phyloP scores from a whole-genome alignment of 2,113 vertebrate genomes.

The Lepus timidus region DNA sequence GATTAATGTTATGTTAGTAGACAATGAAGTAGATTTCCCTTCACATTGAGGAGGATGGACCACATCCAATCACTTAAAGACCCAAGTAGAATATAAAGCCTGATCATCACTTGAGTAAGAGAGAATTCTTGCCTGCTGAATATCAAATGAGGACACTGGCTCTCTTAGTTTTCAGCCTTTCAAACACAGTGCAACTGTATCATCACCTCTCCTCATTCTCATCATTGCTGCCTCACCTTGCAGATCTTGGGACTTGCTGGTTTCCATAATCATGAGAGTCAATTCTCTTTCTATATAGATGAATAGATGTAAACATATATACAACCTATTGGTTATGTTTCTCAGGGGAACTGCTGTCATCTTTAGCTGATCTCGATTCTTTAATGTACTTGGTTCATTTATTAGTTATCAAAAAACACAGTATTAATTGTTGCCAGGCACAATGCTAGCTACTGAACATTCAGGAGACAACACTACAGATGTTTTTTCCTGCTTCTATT shows the following conservation, averaged over 20 bases:
- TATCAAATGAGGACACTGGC: background rate
- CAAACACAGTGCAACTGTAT: background rate
- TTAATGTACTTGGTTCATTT: slow-evolving; percentile 12
- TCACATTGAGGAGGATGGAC: background rate
- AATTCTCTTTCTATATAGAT: too few relatives aligned
- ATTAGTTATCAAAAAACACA: slow-evolving; percentile 27
- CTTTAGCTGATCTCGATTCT: background rate
- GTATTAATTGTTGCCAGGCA: background rate
- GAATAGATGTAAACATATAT: background rate
- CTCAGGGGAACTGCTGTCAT: background rate
- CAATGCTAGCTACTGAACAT: background rate
- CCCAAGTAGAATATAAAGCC: background rate
- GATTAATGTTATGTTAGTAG: slow-evolving; percentile 23
- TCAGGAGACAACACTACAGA: background rate
- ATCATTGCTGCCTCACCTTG: background rate
- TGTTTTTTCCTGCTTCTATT: background rate
- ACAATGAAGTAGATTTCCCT: background rate
- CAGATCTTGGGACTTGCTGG: background rate
- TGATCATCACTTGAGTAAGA: background rate
- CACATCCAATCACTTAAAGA: background rate
- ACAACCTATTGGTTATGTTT: background rate
- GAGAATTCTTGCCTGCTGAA: background rate
- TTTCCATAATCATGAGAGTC: background rate
- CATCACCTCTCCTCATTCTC: background rate
- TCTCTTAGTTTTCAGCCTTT: background rate